Evolutionary conservation across 2,113 vertebrate genomes (phyloP), one percentile per base, ranked within the genome.

Genomic region (Nannospalax galili): DNA sequence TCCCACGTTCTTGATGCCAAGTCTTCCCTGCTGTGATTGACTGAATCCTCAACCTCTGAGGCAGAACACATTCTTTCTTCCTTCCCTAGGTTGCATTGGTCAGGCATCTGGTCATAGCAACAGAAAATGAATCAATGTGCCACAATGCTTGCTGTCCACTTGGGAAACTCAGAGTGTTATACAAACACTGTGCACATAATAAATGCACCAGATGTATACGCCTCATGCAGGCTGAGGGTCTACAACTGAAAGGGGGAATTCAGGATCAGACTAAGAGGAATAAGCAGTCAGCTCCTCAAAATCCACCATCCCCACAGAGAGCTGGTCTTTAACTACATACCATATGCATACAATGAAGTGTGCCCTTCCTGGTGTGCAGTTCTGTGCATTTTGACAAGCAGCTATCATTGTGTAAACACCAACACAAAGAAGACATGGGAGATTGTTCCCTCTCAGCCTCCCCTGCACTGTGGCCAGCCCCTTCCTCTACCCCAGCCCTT

Each of bases 131-230:
- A n/a, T 3, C 14, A 28, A 14, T 40, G 28, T 1, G 9, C 72
- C 20, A 15, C 35, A 35, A 12, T 20, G 9, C 4, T 4, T 69
- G 35, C 30, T 20, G 60, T n/a, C n/a, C 62, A 5, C 20, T 5
- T 4, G 1, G 5, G 67, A 72, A 62, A 62, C 6, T 26, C 20
- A 2, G 10, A 8, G 0, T 7, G 4, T 0, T 4, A 22, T 6
- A 1, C 3, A 24, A 10, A 37, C 2, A 45, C 1, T 2, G 7
- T 1, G 6, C 1, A 4, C 1, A 9, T 19, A 22, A 37, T 19
- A 10, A 37, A 28, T 7, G 19, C 4, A 5, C 0, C 0, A 20
- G 20, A 9, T 4, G 42, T n/a, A 82, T 19, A 19, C 42, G 60
- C 8, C 30, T 82, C 60, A 32, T 42, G 16, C n/a, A 17, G 30